Base-by-base conservation (phyloP, 2,888 invertebrate genomes). In the Xestia rhomboidea region DNA sequence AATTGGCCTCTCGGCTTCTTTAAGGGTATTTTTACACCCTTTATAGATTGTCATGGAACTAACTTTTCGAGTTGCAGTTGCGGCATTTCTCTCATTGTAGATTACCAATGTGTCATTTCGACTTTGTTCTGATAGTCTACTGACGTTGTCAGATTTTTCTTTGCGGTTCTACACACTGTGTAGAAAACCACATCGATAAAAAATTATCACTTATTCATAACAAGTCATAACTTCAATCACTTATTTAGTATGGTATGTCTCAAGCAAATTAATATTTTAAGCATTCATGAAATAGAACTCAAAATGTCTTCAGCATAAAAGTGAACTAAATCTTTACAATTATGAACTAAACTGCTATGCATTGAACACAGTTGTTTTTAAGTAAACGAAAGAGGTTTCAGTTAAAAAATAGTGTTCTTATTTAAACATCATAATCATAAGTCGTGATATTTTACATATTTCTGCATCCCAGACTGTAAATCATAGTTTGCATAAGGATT, bases 391-490 rank as follows among this genome's bases (percentile, higher is more conserved):
- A 18, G 46, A 11, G 6, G 38, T 60, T 27, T 27, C 18, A 24
- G 6, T 30, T 60, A 0, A 66, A 66, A 66, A 57, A 51, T 34
- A 34, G 6, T 8, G 41, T 24, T 34, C 30, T 44, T 68, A 64
- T 27, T 77, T 49, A 41, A 49, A 76, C 46, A 46, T 49, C 21
- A 49, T 49, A 49, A 21, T 49, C 54, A 34, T 21, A 63, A 24
- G 18, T 30, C 34, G 8, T 41, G 15, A 67, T 27, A 51, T 44
- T 79, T 72, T 34, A 67, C 66, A 67, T 30, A 77, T 18, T 64
- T 34, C 18, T 34, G 24, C 15, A 69, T 21, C 18, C 2, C 1
- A 41, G 10, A 10, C 10, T 41, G 41, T 41, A 41, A 41, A 41
- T 41, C 34, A 38, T 4, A 38, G 38, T 38, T 38, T 38, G 38